Conservation (phyloP, 92 coral and sea anemone genomes). For the Phymanthus crucifer region DNA sequence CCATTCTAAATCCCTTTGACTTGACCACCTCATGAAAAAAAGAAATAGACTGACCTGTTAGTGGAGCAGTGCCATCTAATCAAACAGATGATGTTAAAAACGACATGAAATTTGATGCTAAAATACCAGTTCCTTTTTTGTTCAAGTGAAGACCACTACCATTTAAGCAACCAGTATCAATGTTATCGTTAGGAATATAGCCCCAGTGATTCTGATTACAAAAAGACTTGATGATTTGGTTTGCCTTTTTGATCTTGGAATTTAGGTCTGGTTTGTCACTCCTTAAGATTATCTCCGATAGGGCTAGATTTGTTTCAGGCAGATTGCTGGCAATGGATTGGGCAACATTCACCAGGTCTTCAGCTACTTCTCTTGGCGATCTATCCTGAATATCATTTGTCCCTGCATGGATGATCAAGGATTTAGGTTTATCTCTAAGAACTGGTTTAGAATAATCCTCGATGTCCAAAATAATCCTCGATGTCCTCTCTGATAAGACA, state of each 20-base stretch:
- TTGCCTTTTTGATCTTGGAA: constrained; percentile 17
- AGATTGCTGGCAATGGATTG: constrained; percentile 10
- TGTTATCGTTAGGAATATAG: too few species aligned
- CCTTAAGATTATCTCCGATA: constrained; percentile 23
- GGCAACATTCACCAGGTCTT: constrained; percentile 14
- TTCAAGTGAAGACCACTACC: too few species aligned
- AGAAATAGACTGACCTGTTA: background rate
- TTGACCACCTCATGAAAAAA: background rate
- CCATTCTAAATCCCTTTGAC: background rate
- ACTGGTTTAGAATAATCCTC: constrained; percentile 25
- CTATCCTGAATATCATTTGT: constrained; percentile 24
- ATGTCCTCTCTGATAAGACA: too few species aligned
- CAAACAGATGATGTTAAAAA: constrained; percentile 20
- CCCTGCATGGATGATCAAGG: constrained; percentile 24
- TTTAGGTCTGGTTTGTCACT: constrained; percentile 20
- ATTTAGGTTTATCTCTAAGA: constrained; percentile 23
- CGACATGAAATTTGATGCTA: background rate
- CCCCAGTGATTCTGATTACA: too few species aligned
- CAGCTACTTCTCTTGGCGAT: constrained; percentile 27
- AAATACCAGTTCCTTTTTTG: background rate
- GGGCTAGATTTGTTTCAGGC: constrained; percentile 9
- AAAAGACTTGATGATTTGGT: constrained; percentile 9
- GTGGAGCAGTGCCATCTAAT: constrained; percentile 8
- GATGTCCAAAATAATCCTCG: too few species aligned
- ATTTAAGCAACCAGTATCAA: too few species aligned